Base-by-base conservation (phyloP, 2,888 invertebrate genomes). In the Apodemia zela region DNA sequence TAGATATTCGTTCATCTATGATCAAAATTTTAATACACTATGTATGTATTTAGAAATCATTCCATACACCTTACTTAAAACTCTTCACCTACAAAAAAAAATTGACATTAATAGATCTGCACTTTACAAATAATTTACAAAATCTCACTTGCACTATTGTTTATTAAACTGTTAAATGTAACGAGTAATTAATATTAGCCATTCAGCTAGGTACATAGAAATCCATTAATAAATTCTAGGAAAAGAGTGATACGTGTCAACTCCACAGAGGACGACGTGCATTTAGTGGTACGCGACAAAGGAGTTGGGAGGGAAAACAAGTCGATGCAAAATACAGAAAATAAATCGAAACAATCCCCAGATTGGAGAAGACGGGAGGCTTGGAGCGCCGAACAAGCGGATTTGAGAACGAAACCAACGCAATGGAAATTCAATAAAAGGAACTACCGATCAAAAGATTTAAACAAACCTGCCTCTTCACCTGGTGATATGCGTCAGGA, bases 311-410 rank as follows among this genome's bases (percentile, higher is more conserved):
- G 93, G 87, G 95, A 95, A 92, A 95, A 94, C 92, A 95, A 95
- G 93, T 94, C 95, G 81, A 95, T 94, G 83, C 95, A 95, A 93
- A 95, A 89, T 85, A 76, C 87, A 86, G 89, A 95, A 91, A 95
- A 94, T 92, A 95, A 95, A 88, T 94, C 95, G 75, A 93, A 95
- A 81, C 95, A 95, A 93, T 94, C 94, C 74, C 94, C 94, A 69
- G 95, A 95, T 80, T 95, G 95, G 95, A 94, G 95, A 76, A 92
- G 95, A 79, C 94, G 95, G 78, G 97, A 97, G 92, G 97, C 97
- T 38, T 97, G 97, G 97, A 96, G 96, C 76, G 96, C 96, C 51
- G 96, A 96, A 82, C 94, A 93, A 76, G 86, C 92, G 77, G 94
- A 94, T 87, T 89, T 93, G 79, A 92, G 94, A 84, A 94, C 94